Evolutionary conservation across 1,140 invertebrate species (phyloP), one percentile per base, ranked within the genome.

Genomic region (Muscidifurax raptorellus): DNA sequence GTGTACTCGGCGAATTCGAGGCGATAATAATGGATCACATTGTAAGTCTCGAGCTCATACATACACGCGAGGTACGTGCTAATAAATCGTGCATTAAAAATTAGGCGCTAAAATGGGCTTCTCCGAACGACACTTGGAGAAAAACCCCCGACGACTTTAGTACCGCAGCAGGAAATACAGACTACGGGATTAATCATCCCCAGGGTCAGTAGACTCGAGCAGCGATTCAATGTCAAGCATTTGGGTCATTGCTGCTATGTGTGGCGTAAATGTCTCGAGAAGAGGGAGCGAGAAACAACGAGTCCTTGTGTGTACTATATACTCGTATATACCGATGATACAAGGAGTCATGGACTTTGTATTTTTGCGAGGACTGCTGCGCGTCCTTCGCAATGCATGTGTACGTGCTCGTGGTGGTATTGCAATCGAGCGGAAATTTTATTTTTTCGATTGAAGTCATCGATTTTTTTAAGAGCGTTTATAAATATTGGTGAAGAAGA

Each of bases 191-290:
- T 83, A 76, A 77, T 77, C 81, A 76, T 82, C 28, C 2, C 71
- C 86, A 85, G 79, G 82, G 84, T 86, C 80, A 80, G 69, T 85
- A 66, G 27, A 76, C 83, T 87, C 28, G 15, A 32, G 66, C 27
- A 22, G 72, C 30, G n/a, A 64, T 81, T 87, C 81, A 87, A 81
- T 86, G 86, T 80, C 77, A 81, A 80, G 66, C 32, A 87, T 86
- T 83, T 80, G 72, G 85, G 83, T 86, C 83, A 86, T 85, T 87
- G 85, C 67, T 86, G 69, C 67, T 52, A 13, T 32, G 75, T 9
- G 25, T 25, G 13, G 28, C 27, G 27, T n/a, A 74, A 59, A 22
- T 59, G 22, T 59, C 52, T 59, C 18, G 22, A 59, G 52, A 59
- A n/a, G 52, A 59, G 52, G 22, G 52, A 59, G 18, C 4, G 66